Base-by-base conservation (phyloP, 2,113 vertebrate species). In the Puntigrus tetrazona region DNA sequence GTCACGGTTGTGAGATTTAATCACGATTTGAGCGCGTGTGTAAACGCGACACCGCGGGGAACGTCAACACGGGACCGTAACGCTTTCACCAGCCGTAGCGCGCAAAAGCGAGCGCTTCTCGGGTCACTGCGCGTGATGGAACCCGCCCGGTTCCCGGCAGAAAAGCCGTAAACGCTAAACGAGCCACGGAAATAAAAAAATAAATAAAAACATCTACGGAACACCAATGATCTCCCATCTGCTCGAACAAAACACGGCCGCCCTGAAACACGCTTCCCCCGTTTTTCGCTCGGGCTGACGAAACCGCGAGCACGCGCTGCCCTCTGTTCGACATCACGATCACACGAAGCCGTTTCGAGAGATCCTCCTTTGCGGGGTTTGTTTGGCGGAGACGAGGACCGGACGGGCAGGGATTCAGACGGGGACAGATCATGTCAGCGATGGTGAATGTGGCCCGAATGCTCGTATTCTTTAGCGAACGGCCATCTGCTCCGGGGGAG, bases 1-100 rank as follows among this genome's bases (percentile, higher is more conserved):
- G 52, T 79, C 77, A 79, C n/a, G 77, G 34, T 41, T 79, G 34
- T 79, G 27, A 79, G 77, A 79, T 79, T 79, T 79, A 79, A 79
- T 79, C 57, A 79, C 63, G 77, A 79, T 79, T 79, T 79, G 77
- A 61, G 77, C 43, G 77, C 27, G 77, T 63, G 77, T 79, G 77
- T 79, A 63, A 79, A 79, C 27, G 55, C 16, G n/a, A 79, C 36
- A 61, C 77, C 14, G 2, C 77, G 11, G 55, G 55, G n/a, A 79
- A 63, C 77, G 27, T 63, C 5, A 79, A 41, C 6, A 20, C 61
- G 43, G 8, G n/a, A 79, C 55, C 63, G 77, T 7, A 63, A 63
- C 52, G n/a, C 27, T 61, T 27, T 61, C 55, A 63, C 55, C 77
- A 79, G 77, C n/a, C 63, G 77, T 41, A 25, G 31, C 18, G 55